These are phyloP conservation scores for Labia minor DNA, from an alignment of 2,888 invertebrate species.

Conservation along the genomic window DNA sequence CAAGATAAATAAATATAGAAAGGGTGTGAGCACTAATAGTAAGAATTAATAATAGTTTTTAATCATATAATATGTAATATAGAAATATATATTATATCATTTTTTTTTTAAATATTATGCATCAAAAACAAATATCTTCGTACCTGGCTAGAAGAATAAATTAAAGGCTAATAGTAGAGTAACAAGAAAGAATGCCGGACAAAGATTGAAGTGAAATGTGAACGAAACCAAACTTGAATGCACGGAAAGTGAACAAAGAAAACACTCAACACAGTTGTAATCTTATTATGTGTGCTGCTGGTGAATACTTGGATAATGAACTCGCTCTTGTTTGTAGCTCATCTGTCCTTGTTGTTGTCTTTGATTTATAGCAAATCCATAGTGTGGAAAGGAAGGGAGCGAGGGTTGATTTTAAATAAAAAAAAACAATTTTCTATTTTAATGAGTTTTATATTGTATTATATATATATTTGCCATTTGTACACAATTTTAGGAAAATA, in stretches of 20 bases:
- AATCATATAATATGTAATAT: too few species aligned
- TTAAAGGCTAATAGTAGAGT: not conserved
- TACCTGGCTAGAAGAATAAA: not conserved
- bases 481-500: too few species aligned
- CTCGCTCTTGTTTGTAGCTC: conserved; percentile 13
- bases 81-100: too few species aligned
- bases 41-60: too few species aligned
- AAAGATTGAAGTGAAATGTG: not conserved
- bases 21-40: too few species aligned
- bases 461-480: too few species aligned
- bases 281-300: not conserved
- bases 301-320: not conserved
- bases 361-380: not conserved
- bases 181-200: not conserved
- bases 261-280: not conserved
- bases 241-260: conserved; percentile 4
- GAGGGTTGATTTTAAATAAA: too few species aligned
- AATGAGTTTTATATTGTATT: too few species aligned
- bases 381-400: not conserved
- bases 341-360: not conserved
- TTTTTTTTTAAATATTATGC: too few species aligned
- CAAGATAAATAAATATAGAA: too few species aligned
- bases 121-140: too few species aligned
- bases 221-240: not conserved
- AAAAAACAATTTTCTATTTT: too few species aligned